Evolutionary conservation across 2,888 invertebrate genomes (phyloP), one percentile per base, ranked within the genome.

Genomic region (Fragum sueziense): DNA sequence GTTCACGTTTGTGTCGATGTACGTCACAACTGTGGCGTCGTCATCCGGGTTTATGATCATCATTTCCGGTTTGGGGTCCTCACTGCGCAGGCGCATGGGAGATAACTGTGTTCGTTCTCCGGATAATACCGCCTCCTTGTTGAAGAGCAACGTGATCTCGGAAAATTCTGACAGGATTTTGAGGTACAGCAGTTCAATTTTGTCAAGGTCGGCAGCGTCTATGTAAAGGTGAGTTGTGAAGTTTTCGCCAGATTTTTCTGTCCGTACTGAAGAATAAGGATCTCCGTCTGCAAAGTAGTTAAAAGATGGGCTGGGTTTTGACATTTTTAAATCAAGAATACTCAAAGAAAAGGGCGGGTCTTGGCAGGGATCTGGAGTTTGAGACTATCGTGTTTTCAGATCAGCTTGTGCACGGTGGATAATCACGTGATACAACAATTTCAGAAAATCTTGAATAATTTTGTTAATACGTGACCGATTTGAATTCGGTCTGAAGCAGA

Each of bases 111-210:
- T 59, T 17, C 61, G 79, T 20, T 79, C 75, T 65, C 76, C 81
- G 25, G 41, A 37, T 29, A 80, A 70, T 22, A 79, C 54, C 11
- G 73, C 17, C 7, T 67, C 72, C 67, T 73, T 81, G 27, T 82
- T 81, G 57, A 84, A 84, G 6, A 84, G 59, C 31, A 84, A 59
- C 4, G 81, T 84, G 14, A 84, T 57, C 72, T 84, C 84, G 22
- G 81, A 81, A 57, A 77, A 81, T 37, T 84, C 84, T 22, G 84
- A 84, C 7, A 84, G 47, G 9, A 84, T 77, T 29, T 84, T 84
- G 25, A 84, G 41, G 41, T 84, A 84, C 0, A 84, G 70, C 2
- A 81, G 75, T 52, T 84, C 84, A 3, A 82, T 65, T 6, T 71
- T 72, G 20, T 27, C 14, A n/a, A 84, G 61, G 25, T 81, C 75